Conservation (phyloP, 2,797 vertebrate genomes). For the Coccyzus lansbergi region DNA sequence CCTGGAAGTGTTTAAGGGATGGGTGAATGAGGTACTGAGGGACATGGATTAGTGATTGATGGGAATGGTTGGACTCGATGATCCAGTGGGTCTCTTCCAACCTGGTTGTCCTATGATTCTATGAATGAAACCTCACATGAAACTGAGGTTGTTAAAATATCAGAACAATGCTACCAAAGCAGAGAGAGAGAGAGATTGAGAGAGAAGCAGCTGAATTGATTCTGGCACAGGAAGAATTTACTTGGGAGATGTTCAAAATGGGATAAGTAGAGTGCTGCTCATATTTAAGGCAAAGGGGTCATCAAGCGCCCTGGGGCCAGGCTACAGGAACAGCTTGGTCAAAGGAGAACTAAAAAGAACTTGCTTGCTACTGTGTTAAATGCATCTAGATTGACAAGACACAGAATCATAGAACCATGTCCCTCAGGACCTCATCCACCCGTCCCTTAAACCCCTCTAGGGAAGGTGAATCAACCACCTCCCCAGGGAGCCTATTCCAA, state of each 20-base stretch:
- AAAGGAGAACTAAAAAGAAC: neutral
- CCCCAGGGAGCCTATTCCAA: too few relatives aligned
- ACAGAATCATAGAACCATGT: too few relatives aligned
- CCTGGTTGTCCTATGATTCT: too few relatives aligned
- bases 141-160: neutral
- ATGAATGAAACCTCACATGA: neutral
- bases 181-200: neutral
- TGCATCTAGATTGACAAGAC: neutral
- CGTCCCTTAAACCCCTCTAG: too few relatives aligned
- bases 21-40: too few relatives aligned
- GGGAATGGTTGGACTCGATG: too few relatives aligned
- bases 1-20: too few relatives aligned
- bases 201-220: neutral
- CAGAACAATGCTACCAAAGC: neutral
- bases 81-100: too few relatives aligned
- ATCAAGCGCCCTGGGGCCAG: neutral
- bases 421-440: too few relatives aligned
- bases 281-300: neutral
- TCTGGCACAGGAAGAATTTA: neutral
- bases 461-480: too few relatives aligned
- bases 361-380: neutral
- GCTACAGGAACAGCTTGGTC: neutral
- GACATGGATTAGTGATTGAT: too few relatives aligned
- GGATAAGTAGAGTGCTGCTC: neutral
- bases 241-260: neutral